Base-by-base conservation (phyloP, 2,113 vertebrate genomes). In the Gobio gobio region DNA sequence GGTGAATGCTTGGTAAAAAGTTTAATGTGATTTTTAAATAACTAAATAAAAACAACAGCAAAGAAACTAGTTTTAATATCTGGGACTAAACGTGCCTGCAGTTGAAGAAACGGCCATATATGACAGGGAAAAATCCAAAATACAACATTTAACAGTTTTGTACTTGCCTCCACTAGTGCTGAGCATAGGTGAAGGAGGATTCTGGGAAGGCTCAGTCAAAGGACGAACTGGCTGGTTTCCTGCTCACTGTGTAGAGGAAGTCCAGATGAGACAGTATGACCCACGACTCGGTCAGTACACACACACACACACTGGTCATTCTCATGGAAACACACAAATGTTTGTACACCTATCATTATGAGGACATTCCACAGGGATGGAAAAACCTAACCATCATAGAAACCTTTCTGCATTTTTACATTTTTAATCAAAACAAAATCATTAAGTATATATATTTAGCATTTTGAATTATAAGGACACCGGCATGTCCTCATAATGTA, bases 191-290 rank as follows among this genome's bases (percentile, higher is more conserved):
- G 98, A 99, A 91, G 98, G 97, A 22, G 98, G 98, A 43, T 99
- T 97, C 89, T 99, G 98, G 98, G 98, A 99, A 92, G 98, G 98
- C 7, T 96, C 92, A 0, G 98, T 99, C 84, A 99, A 99, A 87
- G 98, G 98, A 83, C 92, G 98, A 68, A 98, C 97, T 0, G 98
- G 98, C 70, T 99, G 98, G 98, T 99, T 99, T 95, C 98, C 98
- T 4, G 98, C 98, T 0, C 98, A 99, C 91, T 99, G 98, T 58
- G 97, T 99, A 0, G 97, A 99, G 84, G 98, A 99, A 89, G 98
- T 99, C 83, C 98, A 99, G 95, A 97, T 99, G 97, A 95, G 98
- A 76, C 98, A 98, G 85, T 97, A 96, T 14, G 97, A 99, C 84
- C 87, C 96, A 0, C 90, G 98, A 87, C 95, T 96, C 66, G 97